Evolutionary conservation across 2,888 invertebrate species (phyloP), one percentile per base, ranked within the genome.

Genomic region (Chrysopilus asiliformis): DNA sequence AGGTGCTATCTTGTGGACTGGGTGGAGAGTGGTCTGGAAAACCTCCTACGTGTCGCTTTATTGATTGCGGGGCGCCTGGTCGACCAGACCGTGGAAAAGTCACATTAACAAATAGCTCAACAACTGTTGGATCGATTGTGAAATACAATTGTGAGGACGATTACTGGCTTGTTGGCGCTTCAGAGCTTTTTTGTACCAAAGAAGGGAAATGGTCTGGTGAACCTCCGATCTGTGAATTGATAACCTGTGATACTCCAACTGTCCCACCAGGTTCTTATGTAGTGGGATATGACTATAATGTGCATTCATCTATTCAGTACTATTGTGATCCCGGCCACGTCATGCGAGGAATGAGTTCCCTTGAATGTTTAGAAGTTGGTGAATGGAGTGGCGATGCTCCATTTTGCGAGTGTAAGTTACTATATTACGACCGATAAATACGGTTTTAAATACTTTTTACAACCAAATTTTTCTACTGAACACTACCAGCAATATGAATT

Each of bases 171-270:
- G 74, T 73, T n/a, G 74, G 76, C 2, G 75, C 79, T 30, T 65
- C 67, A 9, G 68, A 68, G 14, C 71, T 85, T 30, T 72, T 69
- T 14, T 90, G 90, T 56, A 81, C 79, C 22, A 70, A 76, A 39
- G 86, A 87, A 45, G 89, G 85, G 9, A 84, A 82, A 55, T 90
- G 89, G 89, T 84, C 82, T 0, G 77, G 81, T 26, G 79, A 81
- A 52, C 77, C 82, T 32, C 87, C 89, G 0, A 71, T 79, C n/a
- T 90, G 90, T 58, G 83, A 86, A 67, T 60, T 89, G 52, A 87
- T 89, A 40, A 76, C 81, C 0, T 90, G 90, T 54, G 77, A 81
- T 22, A 83, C 86, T 46, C 91, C 90, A 0, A 79, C 85, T 50
- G 82, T 87, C 1, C 86, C 87, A 0, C 66, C 79, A 0, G 89